Conservation (phyloP, 2,113 vertebrate species). For the Cinclus cinclus region DNA sequence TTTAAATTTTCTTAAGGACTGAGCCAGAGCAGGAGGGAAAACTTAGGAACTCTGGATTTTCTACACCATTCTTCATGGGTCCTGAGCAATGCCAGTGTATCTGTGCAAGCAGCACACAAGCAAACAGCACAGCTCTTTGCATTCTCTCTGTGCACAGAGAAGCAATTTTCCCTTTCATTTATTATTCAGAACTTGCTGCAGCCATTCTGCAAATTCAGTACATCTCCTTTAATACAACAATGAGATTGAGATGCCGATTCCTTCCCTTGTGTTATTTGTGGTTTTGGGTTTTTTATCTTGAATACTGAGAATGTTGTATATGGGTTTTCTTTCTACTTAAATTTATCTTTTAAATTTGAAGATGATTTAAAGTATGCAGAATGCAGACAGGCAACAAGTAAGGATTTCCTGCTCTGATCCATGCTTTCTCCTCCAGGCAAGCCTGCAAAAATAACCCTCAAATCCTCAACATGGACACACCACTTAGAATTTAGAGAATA, state of each 20-base stretch:
- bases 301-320: conserved; percentile 61
- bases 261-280: background rate
- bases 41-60: background rate
- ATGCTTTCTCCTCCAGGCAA: background rate
- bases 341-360: conserved; percentile 1
- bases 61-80: background rate
- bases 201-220: conserved; percentile 46
- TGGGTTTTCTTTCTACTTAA: conserved; percentile 58
- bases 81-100: background rate
- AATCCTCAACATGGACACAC: background rate
- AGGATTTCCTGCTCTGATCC: background rate
- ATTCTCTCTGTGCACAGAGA: conserved; percentile 11
- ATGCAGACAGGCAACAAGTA: background rate
- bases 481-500: background rate
- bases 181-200: conserved; percentile 68
- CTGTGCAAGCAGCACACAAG: background rate
- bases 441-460: background rate
- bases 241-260: conserved; percentile 73
- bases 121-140: conserved; percentile 30
- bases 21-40: background rate
- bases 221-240: conserved; percentile 53
- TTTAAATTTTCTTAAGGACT: conserved; percentile 28
- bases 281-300: background rate
- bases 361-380: background rate
- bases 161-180: conserved; percentile 56